phyloP scores from a whole-genome alignment of 1,140 invertebrate genomes.

The Adoxophyes honmai region DNA sequence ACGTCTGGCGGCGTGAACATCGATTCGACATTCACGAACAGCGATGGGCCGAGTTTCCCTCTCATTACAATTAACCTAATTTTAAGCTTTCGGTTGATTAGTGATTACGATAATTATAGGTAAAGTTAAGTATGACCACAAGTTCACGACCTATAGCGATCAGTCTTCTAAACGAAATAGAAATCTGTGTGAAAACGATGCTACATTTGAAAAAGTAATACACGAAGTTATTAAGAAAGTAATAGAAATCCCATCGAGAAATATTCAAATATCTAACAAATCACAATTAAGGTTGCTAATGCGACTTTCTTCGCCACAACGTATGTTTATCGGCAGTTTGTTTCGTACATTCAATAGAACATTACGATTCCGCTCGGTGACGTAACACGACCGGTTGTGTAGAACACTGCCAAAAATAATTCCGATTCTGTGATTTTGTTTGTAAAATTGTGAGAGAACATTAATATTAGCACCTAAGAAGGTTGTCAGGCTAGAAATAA shows the following conservation, averaged over 20 bases:
- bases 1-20: slow-evolving; percentile 29
- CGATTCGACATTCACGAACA: slow-evolving; percentile 25
- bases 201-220: neutral
- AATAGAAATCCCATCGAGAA: neutral
- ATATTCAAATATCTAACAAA: neutral
- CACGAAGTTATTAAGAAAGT: neutral
- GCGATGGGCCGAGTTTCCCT: neutral
- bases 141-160: too few relatives aligned
- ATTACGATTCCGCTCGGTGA: neutral
- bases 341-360: neutral
- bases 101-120: too few relatives aligned
- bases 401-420: neutral
- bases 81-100: too few relatives aligned
- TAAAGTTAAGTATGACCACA: too few relatives aligned
- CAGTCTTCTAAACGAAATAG: too few relatives aligned
- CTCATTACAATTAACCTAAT: neutral
- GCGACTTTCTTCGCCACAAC: neutral
- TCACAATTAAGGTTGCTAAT: neutral
- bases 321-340: slow-evolving; percentile 2
- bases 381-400: neutral
- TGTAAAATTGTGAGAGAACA: neutral
- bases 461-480: neutral
- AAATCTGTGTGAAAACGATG: neutral
- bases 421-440: neutral
- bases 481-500: neutral